Conservation (phyloP, 2,113 vertebrate species). For the Ahaetulla prasina region DNA sequence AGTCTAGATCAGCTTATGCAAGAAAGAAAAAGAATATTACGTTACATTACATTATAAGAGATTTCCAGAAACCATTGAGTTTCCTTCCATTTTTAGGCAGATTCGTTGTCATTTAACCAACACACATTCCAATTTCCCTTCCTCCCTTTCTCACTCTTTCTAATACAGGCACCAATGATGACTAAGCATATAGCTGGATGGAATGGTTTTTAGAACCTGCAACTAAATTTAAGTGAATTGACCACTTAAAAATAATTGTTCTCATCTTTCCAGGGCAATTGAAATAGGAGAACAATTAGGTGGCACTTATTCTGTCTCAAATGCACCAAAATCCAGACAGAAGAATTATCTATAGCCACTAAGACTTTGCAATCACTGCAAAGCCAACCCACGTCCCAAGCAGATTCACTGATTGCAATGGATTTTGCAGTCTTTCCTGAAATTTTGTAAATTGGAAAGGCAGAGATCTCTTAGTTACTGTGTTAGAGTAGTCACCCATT, state of each 20-base stretch:
- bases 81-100: background rate
- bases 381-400: background rate
- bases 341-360: slow-evolving; percentile 40
- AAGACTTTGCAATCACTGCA: slow-evolving; percentile 22
- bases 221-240: background rate
- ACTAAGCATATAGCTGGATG: slow-evolving; percentile 7
- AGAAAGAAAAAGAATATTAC: slow-evolving; percentile 19
- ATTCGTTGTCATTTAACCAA: background rate
- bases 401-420: slow-evolving; percentile 7
- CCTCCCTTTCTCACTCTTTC: background rate
- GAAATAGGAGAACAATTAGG: slow-evolving; percentile 25
- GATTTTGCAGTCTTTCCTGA: slow-evolving; percentile 13
- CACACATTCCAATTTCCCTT: background rate
- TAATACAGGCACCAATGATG: background rate
- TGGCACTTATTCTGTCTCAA: slow-evolving; percentile 37
- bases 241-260: slow-evolving; percentile 11
- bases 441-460: slow-evolving; percentile 18
- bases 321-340: slow-evolving; percentile 36
- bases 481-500: background rate
- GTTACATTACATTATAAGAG: background rate
- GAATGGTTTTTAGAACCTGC: background rate
- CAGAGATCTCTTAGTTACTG: slow-evolving; percentile 7
- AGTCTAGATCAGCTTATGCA: background rate
- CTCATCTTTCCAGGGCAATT: slow-evolving; percentile 21
- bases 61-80: slow-evolving; percentile 17